Base-by-base conservation (phyloP, 92 coral and sea anemone genomes). In the Porites rus region DNA sequence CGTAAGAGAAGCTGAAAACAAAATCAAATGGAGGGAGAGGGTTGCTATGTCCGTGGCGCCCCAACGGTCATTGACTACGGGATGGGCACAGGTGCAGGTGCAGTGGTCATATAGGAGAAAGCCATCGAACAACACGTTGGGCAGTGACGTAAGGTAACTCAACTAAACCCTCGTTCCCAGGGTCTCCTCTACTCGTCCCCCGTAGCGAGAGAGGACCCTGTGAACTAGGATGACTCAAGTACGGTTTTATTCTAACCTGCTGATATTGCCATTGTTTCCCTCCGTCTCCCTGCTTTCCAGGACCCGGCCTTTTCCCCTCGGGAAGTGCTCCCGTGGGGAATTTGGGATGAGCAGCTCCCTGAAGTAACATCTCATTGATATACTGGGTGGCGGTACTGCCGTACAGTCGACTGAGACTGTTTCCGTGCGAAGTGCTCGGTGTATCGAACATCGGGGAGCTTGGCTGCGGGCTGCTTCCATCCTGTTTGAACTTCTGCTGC, bases 361-460 rank as follows among this genome's bases (percentile, higher is more conserved):
- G 96, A 46, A 94, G 79, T 63, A 96, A 87, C 69, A 88, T 80
- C 61, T 97, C 96, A 88, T 97, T 97, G 78, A 97, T 95, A 80
- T 97, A 97, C 90, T 97, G 99, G 11, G 98, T 93, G 25, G 99
- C 98, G 46, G 93, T 97, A 75, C 90, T 92, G 25, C 99, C 99
- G 78, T 97, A 97, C 81, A 97, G 80, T 81, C 92, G 88, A 84
- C 92, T 72, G 16, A 94, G 91, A 81, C 87, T 96, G 38, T 92
- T 93, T 1, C 93, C 92, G 6, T 91, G 86, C 72, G 88, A 69
- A 52, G 90, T 77, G 21, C 84, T 76, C 63, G 89, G 92, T 50
- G 89, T 92, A 31, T 91, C 98, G 51, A 92, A 82, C 62, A 94
- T 70, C 7, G 98, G 94, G 6, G 97, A 88, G 61, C 92, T 88